Conservation (phyloP, 2,888 invertebrate genomes). For the Invenusta paracnida region DNA sequence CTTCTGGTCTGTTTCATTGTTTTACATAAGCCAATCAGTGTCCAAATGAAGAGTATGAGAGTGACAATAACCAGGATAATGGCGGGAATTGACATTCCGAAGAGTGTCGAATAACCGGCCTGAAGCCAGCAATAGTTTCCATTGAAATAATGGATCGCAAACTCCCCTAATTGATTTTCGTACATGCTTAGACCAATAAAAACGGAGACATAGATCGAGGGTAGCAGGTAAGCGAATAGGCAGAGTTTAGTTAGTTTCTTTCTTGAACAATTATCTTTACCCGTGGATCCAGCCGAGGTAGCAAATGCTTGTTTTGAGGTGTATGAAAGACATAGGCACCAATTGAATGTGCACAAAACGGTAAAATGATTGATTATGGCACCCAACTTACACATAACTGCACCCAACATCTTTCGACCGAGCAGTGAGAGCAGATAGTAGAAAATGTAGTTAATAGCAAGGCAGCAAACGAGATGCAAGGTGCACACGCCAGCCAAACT, state of each 20-base stretch:
- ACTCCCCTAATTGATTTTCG: background rate
- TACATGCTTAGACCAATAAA: background rate
- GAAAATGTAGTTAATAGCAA: background rate
- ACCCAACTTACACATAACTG: background rate
- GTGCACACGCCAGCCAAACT: background rate
- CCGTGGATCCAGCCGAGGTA: background rate
- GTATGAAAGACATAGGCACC: background rate
- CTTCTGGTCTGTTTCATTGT: background rate
- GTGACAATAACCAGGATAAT: background rate
- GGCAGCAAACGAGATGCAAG: background rate
- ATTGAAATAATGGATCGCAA: background rate
- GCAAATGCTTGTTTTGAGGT: background rate
- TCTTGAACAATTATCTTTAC: too few relatives aligned
- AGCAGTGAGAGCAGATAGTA: background rate
- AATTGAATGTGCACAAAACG: background rate
- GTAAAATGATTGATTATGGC: background rate
- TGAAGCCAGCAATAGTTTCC: background rate
- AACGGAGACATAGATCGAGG: background rate
- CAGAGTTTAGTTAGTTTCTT: too few relatives aligned
- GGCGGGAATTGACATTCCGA: conserved; percentile 10
- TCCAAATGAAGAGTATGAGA: background rate
- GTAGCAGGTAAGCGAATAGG: background rate
- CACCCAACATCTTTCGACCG: background rate
- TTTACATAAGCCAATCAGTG: background rate
- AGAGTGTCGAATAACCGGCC: background rate